phyloP scores from a whole-genome alignment of 2,797 vertebrate genomes.

The Falco naumanni region DNA sequence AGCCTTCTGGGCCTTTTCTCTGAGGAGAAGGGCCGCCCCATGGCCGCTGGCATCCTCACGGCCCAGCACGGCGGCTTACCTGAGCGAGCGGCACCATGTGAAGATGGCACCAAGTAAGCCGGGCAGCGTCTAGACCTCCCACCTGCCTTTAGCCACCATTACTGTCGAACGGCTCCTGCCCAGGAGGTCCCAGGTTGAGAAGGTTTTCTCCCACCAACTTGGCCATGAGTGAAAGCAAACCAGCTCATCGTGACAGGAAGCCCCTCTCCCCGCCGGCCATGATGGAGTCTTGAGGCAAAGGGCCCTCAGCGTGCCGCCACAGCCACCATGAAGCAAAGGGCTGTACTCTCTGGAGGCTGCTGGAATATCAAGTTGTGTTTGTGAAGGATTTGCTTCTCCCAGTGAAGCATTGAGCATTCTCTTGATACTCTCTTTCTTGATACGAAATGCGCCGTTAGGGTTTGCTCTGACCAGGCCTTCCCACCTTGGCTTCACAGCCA shows the following conservation, averaged over 20 bases:
- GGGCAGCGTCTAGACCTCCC: rapidly evolving
- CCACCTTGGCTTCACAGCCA: background rate
- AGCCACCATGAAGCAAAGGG: rapidly evolving
- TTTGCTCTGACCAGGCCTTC: background rate
- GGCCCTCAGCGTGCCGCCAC: rapidly evolving
- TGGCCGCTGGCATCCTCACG: rapidly evolving
- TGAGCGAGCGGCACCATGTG: rapidly evolving
- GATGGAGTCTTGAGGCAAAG: background rate
- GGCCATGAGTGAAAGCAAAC: rapidly evolving
- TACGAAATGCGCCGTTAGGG: rapidly evolving
- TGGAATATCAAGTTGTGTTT: rapidly evolving
- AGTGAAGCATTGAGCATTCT: background rate
- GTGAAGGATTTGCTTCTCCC: background rate
- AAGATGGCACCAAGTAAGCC: background rate
- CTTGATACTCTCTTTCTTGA: rapidly evolving
- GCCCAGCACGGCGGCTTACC: rapidly evolving
- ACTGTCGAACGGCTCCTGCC: rapidly evolving
- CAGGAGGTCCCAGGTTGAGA: rapidly evolving
- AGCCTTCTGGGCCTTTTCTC: background rate
- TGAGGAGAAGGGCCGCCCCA: rapidly evolving
- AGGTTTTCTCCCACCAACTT: background rate
- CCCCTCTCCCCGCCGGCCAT: rapidly evolving
- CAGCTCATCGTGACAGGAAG: rapidly evolving
- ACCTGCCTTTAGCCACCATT: rapidly evolving
- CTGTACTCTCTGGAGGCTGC: background rate